Conservation (phyloP, 2,888 invertebrate genomes). For the Zonitis immaculata region DNA sequence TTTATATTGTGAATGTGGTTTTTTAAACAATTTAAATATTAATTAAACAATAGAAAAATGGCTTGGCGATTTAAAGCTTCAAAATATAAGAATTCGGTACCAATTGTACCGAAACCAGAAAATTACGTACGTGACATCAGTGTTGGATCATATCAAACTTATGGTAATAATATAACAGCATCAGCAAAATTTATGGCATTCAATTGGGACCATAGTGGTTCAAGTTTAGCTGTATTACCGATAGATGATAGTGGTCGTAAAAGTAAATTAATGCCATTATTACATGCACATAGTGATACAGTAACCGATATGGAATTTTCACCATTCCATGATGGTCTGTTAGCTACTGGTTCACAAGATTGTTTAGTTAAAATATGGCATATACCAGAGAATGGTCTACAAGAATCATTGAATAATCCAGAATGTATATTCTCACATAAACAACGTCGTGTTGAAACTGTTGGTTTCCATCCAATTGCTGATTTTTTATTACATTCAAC, state of each 20-base stretch:
- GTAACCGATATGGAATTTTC: conserved; percentile 95
- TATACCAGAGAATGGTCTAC: conserved; percentile 73
- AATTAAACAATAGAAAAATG: conserved; percentile 50
- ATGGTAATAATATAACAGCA: conserved; percentile 91
- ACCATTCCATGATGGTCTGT: conserved; percentile 88
- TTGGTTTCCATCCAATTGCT: conserved; percentile 87
- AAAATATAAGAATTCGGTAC: conserved; percentile 97
- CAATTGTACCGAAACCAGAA: conserved; percentile 93
- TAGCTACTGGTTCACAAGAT: conserved; percentile 88
- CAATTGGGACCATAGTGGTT: conserved; percentile 89
- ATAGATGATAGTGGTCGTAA: conserved; percentile 85
- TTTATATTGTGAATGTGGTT: neutral
- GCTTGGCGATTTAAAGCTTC: conserved; percentile 97
- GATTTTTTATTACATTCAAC: conserved; percentile 85
- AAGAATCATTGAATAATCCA: conserved; percentile 69
- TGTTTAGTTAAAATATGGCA: conserved; percentile 88
- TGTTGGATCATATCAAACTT: conserved; percentile 89
- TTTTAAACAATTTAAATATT: neutral
- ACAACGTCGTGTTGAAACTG: conserved; percentile 81
- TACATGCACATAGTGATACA: conserved; percentile 83
- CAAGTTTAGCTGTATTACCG: conserved; percentile 84
- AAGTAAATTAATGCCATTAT: conserved; percentile 79
- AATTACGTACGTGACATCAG: conserved; percentile 81
- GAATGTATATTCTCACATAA: conserved; percentile 79
- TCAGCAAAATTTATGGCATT: conserved; percentile 93